These are phyloP conservation scores for Tinamus major DNA, from an alignment of 2,797 vertebrate species.

Conservation along the genomic window DNA sequence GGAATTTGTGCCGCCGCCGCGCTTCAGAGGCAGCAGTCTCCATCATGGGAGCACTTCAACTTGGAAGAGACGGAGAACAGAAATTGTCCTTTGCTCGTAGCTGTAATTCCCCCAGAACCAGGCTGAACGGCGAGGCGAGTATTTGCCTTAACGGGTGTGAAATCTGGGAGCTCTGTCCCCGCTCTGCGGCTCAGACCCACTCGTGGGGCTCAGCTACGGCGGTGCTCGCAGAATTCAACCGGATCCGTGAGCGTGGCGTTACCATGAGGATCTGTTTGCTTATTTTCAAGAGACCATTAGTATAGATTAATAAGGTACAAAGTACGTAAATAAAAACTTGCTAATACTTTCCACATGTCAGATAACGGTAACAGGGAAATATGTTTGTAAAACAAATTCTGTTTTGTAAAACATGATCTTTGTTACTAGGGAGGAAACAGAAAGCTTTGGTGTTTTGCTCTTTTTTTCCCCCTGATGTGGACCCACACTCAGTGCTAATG, in stretches of 20 bases:
- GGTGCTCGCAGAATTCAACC: background rate
- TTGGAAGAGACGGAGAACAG: rapidly evolving
- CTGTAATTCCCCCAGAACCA: background rate
- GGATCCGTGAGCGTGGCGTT: background rate
- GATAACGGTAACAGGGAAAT: background rate
- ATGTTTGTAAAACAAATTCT: background rate
- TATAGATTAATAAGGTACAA: background rate
- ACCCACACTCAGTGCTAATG: background rate
- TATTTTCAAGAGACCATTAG: background rate
- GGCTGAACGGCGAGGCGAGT: background rate
- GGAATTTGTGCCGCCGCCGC: rapidly evolving
- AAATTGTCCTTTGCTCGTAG: background rate
- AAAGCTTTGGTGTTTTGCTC: background rate
- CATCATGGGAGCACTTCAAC: background rate
- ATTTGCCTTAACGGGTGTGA: background rate
- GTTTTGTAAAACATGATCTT: background rate
- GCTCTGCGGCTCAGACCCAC: background rate
- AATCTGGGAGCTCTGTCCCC: rapidly evolving
- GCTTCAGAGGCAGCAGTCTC: background rate
- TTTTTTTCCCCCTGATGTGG: background rate
- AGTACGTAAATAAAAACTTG: background rate
- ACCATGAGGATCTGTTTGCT: background rate
- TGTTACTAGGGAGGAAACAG: background rate
- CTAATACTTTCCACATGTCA: background rate
- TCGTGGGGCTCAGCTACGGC: background rate